These are phyloP conservation scores for Naja naja DNA, from an alignment of 2,113 vertebrate genomes.

Conservation along the genomic window DNA sequence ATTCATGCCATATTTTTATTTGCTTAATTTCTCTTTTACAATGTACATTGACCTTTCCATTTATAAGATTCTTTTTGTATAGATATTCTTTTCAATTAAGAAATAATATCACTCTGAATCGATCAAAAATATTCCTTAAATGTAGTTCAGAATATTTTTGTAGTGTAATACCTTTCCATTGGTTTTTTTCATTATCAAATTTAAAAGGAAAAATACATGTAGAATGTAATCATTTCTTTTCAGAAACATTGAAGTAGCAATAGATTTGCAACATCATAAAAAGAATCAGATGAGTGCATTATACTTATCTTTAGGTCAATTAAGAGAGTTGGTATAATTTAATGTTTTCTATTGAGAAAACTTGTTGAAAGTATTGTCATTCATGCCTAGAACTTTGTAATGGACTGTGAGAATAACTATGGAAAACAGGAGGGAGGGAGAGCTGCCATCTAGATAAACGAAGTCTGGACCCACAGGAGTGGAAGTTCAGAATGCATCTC, in stretches of 20 bases:
- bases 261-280: background rate
- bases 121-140: constrained; percentile 13
- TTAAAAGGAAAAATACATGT: background rate
- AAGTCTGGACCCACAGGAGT: background rate
- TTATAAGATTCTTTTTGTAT: constrained; percentile 6
- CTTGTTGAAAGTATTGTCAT: constrained; percentile 3
- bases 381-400: background rate
- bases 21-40: background rate
- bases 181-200: background rate
- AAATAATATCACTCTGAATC: background rate
- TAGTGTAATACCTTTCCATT: background rate
- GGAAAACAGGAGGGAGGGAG: background rate
- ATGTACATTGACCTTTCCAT: background rate
- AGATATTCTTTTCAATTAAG: constrained; percentile 14
- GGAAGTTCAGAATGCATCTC: background rate
- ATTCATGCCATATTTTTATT: background rate
- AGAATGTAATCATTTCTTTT: constrained; percentile 13
- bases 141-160: background rate
- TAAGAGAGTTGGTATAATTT: constrained; percentile 18
- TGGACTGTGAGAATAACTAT: background rate
- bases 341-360: background rate
- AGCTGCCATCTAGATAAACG: background rate
- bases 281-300: background rate
- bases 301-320: background rate
- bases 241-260: background rate